These are phyloP conservation scores for Mesorhabditis sp. DNA, from an alignment of 2,888 invertebrate genomes.

Conservation along the genomic window DNA sequence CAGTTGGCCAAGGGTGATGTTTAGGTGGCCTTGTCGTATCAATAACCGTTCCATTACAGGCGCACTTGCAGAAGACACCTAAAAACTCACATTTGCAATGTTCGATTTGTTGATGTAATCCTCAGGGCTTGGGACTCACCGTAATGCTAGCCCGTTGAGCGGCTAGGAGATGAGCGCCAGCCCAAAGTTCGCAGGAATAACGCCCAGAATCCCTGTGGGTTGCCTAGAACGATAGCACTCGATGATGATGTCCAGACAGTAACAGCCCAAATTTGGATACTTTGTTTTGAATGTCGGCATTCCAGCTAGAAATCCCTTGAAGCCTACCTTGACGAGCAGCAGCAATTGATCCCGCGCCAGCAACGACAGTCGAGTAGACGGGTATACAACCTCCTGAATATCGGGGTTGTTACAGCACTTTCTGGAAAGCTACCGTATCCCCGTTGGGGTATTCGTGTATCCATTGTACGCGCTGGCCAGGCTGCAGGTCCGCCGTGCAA, in stretches of 20 bases:
- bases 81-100: too few species aligned
- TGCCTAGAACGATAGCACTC: constrained; percentile 9
- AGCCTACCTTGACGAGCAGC: not conserved
- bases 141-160: constrained; percentile 18
- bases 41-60: too few species aligned
- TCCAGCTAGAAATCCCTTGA: not conserved
- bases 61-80: too few species aligned
- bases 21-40: too few species aligned
- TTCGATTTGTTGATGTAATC: too few species aligned
- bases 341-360: constrained; percentile 1
- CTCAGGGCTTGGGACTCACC: constrained; percentile 7
- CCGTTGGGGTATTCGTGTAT: constrained; percentile 15
- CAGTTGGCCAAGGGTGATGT: too few species aligned
- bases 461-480: constrained; percentile 20
- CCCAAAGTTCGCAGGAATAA: constrained; percentile 39
- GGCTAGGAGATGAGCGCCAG: constrained; percentile 22
- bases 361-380: not conserved
- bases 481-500: constrained; percentile 23
- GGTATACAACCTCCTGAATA: constrained; percentile 4
- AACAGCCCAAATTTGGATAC: not conserved
- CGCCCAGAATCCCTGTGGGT: constrained; percentile 24
- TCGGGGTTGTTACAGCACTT: constrained; percentile 13
- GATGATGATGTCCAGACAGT: not conserved
- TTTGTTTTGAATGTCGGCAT: not conserved
- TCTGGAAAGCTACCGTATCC: constrained; percentile 14